Base-by-base conservation (phyloP, 2,113 vertebrate genomes). In the Gulo gulo region DNA sequence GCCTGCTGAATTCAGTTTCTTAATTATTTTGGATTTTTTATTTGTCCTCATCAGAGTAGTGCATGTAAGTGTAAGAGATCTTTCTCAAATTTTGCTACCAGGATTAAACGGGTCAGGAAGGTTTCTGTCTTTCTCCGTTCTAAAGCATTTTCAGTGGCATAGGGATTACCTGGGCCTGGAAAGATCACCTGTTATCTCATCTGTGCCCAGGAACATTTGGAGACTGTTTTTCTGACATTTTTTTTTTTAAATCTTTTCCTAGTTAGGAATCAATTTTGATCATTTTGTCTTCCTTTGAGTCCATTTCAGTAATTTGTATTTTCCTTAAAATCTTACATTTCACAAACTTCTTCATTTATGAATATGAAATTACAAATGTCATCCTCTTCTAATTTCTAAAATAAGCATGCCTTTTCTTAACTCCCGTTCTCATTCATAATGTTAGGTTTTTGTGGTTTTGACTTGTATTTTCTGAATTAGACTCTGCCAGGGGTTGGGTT, bases 271-370 rank as follows among this genome's bases (percentile, higher is more conserved):
- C 13, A 8, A 73, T 97, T 65, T 26, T 96, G 18, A 76, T 95
- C 93, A 34, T 87, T 87, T 91, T 83, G 26, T 85, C 82, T 84
- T 81, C 92, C 69, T 85, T 90, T 86, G 18, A 87, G 45, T 88
- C 59, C 57, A 24, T 91, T 88, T 95, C 47, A 83, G 12, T 79
- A 63, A 78, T 91, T 83, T 88, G 10, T 85, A 24, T 55, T 91
- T 94, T 36, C 63, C 63, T 34, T 65, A 34, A 69, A 69, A 36
- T 36, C 67, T 21, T 36, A 10, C 1, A n/a, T 69, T 36, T 69
- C 34, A 69, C 67, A 69, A 69, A 20, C 67, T 36, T 69, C 34
- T 26, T 82, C 76, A 69, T 59, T 88, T 65, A 67, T 73, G 88
- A 79, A 74, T 84, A 73, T 29, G 4, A 88, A 88, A 90, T 90